A percentile compares a stretch with the other conserved stretches of the same genome.
Evolutionary conservation across 2,888 invertebrate genomes (phyloP).

Genomic region (Congeria kusceri): DNA sequence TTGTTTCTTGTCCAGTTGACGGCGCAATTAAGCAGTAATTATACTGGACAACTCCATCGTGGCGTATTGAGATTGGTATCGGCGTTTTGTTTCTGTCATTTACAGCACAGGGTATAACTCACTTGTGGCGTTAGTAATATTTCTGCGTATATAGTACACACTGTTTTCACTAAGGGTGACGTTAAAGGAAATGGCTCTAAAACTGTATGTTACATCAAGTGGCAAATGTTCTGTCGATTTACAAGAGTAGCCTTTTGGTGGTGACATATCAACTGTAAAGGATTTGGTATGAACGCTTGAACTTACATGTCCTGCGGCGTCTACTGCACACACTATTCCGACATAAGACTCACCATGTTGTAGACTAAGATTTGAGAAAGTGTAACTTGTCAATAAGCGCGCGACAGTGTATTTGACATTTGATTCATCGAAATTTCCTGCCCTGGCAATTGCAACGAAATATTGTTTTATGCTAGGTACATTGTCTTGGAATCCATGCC

Average conservation of each 20-base stretch:
- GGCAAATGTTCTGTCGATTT: not conserved
- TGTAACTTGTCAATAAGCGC: constrained; percentile 17
- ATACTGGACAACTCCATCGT: no score
- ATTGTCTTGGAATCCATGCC: constrained; percentile 9
- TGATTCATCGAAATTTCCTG: not conserved
- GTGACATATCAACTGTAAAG: constrained; percentile 52
- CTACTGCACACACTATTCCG: constrained; percentile 55
- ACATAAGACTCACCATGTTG: constrained; percentile 44
- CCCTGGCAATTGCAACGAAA: not conserved
- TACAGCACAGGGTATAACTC: no score
- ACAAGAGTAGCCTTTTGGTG: constrained; percentile 51
- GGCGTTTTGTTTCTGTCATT: constrained; percentile 8
- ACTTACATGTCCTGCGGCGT: constrained; percentile 57
- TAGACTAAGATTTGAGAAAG: constrained; percentile 36
- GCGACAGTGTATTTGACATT: constrained; percentile 8
- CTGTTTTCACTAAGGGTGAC: constrained; percentile 21
- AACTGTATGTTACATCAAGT: no score
- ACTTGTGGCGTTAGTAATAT: no score
- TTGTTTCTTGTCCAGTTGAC: not conserved
- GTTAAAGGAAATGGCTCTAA: not conserved
- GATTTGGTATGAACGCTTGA: constrained; percentile 21
- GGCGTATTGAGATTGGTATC: no score
- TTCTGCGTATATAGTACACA: no score
- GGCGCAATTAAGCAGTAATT: no score
- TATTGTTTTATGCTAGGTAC: not conserved